These are phyloP conservation scores for Auanema sp. DNA, from an alignment of 2,888 invertebrate species.

Conservation along the genomic window DNA sequence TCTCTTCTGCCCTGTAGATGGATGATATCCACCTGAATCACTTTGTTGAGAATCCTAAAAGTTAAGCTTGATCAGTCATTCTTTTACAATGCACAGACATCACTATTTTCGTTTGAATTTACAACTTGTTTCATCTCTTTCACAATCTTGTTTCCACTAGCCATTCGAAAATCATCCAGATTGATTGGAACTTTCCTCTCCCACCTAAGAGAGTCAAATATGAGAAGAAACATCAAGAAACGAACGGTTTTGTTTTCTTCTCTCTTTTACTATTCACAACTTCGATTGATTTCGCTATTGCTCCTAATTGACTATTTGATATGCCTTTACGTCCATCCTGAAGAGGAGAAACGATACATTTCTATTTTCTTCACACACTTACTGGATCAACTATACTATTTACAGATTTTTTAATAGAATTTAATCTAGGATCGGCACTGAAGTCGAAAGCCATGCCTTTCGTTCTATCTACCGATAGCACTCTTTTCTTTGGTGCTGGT, in stretches of 20 bases:
- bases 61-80: neutral
- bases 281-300: conserved; percentile 2
- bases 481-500: conserved; percentile 1
- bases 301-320: conserved; percentile 12
- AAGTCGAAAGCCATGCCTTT: conserved; percentile 17
- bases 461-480: conserved; percentile 2
- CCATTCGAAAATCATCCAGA: conserved; percentile 15
- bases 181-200: neutral
- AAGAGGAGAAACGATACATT: neutral
- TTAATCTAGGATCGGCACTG: conserved; percentile 12
- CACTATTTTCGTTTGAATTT: neutral
- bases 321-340: neutral
- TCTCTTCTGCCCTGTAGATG: neutral
- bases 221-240: no score
- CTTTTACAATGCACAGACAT: neutral
- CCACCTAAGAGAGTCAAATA: neutral
- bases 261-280: conserved; percentile 9
- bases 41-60: neutral
- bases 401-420: conserved; percentile 8
- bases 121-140: conserved; percentile 16
- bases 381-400: conserved; percentile 21
- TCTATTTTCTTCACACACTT: neutral
- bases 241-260: conserved; percentile 2
- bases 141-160: conserved; percentile 10
- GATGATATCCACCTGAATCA: neutral